Percentiles rank a stretch among this genome's conserved stretches.
Evolutionary conservation across 2,888 invertebrate species (phyloP).

Genomic region (Mesorhabditis sp.): DNA sequence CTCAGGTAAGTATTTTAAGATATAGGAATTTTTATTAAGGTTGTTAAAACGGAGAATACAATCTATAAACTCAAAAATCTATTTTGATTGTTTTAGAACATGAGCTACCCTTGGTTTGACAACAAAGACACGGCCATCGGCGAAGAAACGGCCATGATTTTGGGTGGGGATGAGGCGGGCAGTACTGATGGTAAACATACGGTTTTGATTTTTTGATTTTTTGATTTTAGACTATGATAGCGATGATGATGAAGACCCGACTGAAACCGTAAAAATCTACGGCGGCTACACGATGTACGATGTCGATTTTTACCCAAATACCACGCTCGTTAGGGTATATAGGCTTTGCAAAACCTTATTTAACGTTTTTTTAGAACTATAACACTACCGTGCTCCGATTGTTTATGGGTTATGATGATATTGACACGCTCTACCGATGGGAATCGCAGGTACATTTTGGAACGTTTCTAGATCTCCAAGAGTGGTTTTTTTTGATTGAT

Average conservation of each 20-base stretch:
- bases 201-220: not conserved
- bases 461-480: no score
- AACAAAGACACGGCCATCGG: not conserved
- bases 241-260: not conserved
- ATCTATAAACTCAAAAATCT: not conserved
- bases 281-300: slow-evolving; percentile 6
- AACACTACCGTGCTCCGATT: not conserved
- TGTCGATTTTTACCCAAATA: not conserved
- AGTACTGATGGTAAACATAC: not conserved
- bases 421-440: not conserved
- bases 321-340: not conserved
- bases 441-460: not conserved
- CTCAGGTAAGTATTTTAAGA: not conserved
- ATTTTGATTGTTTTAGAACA: not conserved
- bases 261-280: not conserved
- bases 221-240: not conserved
- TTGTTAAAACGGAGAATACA: not conserved
- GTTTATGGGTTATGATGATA: not conserved
- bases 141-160: not conserved
- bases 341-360: not conserved
- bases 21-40: not conserved
- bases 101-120: not conserved
- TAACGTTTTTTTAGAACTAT: not conserved
- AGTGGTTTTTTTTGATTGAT: not conserved
- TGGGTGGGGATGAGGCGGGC: not conserved